A percentile compares a stretch with the other conserved stretches of the same genome.
phyloP scores from a whole-genome alignment of 2,797 vertebrate genomes.

The Poeciliopsis turneri region DNA sequence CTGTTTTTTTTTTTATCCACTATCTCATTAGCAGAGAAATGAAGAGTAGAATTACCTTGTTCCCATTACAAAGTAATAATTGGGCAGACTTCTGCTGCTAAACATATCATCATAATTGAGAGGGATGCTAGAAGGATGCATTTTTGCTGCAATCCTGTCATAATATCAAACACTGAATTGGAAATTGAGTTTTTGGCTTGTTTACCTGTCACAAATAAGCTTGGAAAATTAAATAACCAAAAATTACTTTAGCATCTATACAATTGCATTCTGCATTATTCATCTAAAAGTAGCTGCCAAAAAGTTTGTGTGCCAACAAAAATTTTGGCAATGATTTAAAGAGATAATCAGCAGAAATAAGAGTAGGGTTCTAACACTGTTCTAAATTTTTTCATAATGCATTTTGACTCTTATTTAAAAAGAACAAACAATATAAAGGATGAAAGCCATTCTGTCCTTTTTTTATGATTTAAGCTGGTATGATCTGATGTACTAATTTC shows the following conservation, averaged over 20 bases:
- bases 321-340: neutral
- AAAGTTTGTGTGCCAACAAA: neutral
- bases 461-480: neutral
- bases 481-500: neutral
- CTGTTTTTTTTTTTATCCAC: conserved; percentile 1
- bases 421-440: neutral
- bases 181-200: neutral
- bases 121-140: neutral
- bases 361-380: neutral
- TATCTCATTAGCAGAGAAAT: conserved; percentile 1
- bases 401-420: neutral
- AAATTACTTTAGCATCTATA: neutral
- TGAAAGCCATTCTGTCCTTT: neutral
- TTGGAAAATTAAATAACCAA: neutral
- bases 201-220: neutral
- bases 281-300: neutral
- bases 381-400: neutral
- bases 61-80: conserved; percentile 4
- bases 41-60: conserved; percentile 17
- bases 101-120: neutral
- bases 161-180: neutral
- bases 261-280: neutral
- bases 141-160: conserved; percentile 6
- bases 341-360: neutral
- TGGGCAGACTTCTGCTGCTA: neutral